phyloP scores from a whole-genome alignment of 2,113 vertebrate genomes.

The Muntiacus reevesi region DNA sequence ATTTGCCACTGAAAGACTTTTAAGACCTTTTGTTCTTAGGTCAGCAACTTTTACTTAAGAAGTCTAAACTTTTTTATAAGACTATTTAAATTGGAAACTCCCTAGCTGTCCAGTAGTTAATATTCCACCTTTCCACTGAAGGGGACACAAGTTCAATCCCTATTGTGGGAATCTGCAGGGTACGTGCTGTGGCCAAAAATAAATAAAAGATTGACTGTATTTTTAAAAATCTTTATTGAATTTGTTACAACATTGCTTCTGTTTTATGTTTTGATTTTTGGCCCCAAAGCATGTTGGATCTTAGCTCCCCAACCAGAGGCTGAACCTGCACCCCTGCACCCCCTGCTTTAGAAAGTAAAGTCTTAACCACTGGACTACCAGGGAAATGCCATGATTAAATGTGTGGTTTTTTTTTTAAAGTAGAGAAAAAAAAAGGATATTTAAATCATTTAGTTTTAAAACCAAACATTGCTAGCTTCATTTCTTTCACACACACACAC shows the following conservation, averaged over 20 bases:
- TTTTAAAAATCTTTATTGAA: not conserved
- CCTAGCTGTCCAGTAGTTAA: not conserved
- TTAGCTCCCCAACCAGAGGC: not conserved
- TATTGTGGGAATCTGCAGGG: not conserved
- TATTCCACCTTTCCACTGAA: not conserved
- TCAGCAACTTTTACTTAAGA: not conserved
- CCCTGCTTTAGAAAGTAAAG: not conserved
- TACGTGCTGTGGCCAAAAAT: not conserved
- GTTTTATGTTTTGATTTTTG: not conserved
- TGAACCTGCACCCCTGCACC: not conserved
- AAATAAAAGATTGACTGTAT: not conserved
- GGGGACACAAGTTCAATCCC: not conserved
- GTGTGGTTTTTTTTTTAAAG: not conserved
- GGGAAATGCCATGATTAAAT: not conserved
- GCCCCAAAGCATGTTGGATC: not conserved
- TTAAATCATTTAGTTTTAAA: conserved; percentile 14
- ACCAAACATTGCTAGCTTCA: not conserved
- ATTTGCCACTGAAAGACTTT: conserved; percentile 11
- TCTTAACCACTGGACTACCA: not conserved
- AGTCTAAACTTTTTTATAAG: conserved; percentile 10
- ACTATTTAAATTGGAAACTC: not conserved
- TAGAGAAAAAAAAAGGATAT: not conserved
- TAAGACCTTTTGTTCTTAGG: not conserved
- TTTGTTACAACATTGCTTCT: not conserved
- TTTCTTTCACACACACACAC: not conserved